Conservation (phyloP, 2,113 vertebrate genomes). For the Tragelaphus strepsiceros region DNA sequence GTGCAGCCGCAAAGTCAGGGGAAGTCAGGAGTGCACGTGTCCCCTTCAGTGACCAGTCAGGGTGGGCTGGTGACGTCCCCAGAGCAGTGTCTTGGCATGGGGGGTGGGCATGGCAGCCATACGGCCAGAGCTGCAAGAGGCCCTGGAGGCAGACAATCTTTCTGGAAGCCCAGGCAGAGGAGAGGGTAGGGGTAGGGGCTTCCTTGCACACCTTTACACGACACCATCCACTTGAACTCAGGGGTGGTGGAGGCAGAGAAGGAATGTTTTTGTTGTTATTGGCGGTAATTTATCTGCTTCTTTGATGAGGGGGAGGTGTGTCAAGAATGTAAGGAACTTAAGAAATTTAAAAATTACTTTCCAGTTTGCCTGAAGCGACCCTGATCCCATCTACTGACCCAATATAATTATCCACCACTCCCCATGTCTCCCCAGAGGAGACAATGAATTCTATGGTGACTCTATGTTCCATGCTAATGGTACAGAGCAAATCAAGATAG, state of each 20-base stretch:
- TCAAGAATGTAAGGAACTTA: conserved; percentile 7
- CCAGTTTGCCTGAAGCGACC: not conserved
- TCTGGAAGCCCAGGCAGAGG: not conserved
- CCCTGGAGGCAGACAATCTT: not conserved
- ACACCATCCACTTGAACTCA: not conserved
- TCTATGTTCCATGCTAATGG: not conserved
- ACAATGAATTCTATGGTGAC: not conserved
- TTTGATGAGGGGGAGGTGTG: not conserved
- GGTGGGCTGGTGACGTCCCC: not conserved
- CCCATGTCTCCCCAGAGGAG: not conserved
- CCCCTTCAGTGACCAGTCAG: not conserved
- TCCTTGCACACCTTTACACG: no score
- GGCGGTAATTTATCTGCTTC: not conserved
- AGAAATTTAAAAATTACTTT: not conserved
- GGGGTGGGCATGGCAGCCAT: no score
- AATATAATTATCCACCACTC: not conserved
- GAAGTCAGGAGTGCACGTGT: not conserved
- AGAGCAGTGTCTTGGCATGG: no score
- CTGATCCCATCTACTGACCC: not conserved
- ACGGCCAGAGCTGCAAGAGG: not conserved
- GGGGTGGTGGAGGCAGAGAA: not conserved
- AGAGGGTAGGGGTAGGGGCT: rapidly evolving
- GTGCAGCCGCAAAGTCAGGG: not conserved
- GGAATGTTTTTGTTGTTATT: not conserved
- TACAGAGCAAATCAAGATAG: not conserved